Evolutionary conservation across 2,888 invertebrate species (phyloP).

Genomic region (Polydesmus complanatus): DNA sequence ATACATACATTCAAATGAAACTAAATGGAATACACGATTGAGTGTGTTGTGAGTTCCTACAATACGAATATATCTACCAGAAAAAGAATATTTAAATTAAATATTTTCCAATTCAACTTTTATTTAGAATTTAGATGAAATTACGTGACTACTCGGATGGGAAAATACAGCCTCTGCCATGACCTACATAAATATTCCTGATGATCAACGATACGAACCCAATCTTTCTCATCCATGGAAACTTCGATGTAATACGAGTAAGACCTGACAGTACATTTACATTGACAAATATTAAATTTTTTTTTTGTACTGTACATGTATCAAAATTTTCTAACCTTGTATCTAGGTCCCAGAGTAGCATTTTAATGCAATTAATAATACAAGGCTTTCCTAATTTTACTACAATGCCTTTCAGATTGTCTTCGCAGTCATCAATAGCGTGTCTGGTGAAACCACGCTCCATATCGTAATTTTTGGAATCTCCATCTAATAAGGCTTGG

Average conservation of each 20-base stretch:
- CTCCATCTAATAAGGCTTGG: conserved; percentile 75
- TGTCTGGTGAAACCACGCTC: conserved; percentile 84
- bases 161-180: conserved; percentile 91
- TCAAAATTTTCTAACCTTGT: no score
- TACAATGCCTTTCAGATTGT: conserved; percentile 63
- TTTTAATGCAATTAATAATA: conserved; percentile 82
- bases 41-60: conserved; percentile 87
- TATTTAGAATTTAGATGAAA: conserved; percentile 11
- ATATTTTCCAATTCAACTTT: background rate
- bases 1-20: conserved; percentile 79
- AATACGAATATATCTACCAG: conserved; percentile 40
- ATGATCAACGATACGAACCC: conserved; percentile 88
- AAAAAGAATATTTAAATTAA: background rate
- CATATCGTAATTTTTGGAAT: conserved; percentile 73
- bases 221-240: conserved; percentile 88
- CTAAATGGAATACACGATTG: conserved; percentile 86
- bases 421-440: conserved; percentile 52
- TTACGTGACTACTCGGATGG: conserved; percentile 64
- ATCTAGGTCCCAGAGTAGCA: conserved; percentile 91
- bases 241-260: conserved; percentile 74
- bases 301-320: no score
- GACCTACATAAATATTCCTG: conserved; percentile 84
- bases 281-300: no score
- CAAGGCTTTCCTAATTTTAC: conserved; percentile 64
- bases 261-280: conserved; percentile 28